A percentile compares a stretch with the other conserved stretches of the same genome.
phyloP scores from a whole-genome alignment of 1,140 invertebrate genomes.

The Tigriopus japonicus region DNA sequence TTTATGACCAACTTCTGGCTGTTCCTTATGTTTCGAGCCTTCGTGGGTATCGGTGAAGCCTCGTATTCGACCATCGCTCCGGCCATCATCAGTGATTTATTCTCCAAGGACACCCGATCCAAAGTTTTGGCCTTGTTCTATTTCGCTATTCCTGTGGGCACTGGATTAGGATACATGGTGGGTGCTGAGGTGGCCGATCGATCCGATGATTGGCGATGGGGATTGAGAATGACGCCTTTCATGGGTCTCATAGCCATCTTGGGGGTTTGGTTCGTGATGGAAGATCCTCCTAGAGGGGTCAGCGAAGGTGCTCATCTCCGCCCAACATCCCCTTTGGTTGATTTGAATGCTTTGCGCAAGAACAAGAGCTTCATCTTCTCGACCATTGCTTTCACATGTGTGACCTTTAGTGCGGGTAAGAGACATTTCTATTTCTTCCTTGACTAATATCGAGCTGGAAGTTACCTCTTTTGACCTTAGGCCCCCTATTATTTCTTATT shows the following conservation, averaged over 20 bases:
- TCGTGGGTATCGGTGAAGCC: conserved; percentile 95
- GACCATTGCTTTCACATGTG: conserved; percentile 83
- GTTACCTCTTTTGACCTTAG: too few species aligned
- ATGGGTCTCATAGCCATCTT: conserved; percentile 63
- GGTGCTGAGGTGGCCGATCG: conserved; percentile 55
- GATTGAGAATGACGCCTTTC: conserved; percentile 69
- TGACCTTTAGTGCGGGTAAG: conserved; percentile 88
- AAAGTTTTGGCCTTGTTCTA: conserved; percentile 95
- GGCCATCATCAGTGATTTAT: conserved; percentile 95
- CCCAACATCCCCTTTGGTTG: conserved; percentile 14
- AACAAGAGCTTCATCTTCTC: conserved; percentile 65
- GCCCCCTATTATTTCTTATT: too few species aligned
- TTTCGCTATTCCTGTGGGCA: conserved; percentile 97
- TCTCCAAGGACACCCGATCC: conserved; percentile 62
- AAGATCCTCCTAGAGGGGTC: conserved; percentile 70
- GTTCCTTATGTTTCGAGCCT: conserved; percentile 70
- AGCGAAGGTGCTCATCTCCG: conserved; percentile 47
- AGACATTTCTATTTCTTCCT: too few species aligned
- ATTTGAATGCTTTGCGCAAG: background rate
- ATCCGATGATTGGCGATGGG: conserved; percentile 63
- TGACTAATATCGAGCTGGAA: too few species aligned
- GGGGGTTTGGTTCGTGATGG: conserved; percentile 53
- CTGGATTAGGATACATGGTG: conserved; percentile 79
- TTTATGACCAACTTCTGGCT: conserved; percentile 40
- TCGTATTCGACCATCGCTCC: conserved; percentile 98